Conservation (phyloP, 2,797 vertebrate species). For the Kryptolebias ocellatus region DNA sequence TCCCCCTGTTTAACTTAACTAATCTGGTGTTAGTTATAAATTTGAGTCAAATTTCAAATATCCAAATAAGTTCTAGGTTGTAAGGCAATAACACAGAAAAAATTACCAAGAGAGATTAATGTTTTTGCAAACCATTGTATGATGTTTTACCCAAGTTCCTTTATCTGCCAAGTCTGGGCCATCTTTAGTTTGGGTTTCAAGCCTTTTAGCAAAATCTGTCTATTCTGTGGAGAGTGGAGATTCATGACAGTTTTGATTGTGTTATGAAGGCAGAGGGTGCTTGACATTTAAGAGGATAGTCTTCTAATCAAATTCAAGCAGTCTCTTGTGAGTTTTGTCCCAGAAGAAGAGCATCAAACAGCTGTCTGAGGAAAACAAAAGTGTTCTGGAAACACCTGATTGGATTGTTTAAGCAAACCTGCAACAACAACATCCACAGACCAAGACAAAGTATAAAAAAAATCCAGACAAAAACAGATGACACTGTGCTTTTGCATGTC, state of each 20-base stretch:
- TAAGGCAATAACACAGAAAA: no score
- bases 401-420: constrained; percentile 21
- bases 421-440: constrained; percentile 23
- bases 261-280: constrained; percentile 35
- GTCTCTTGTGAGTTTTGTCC: constrained; percentile 11
- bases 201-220: constrained; percentile 10
- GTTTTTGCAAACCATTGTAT: neutral
- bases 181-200: constrained; percentile 18
- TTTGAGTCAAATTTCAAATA: no score
- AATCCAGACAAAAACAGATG: neutral
- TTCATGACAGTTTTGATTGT: constrained; percentile 35
- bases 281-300: constrained; percentile 49
- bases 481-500: constrained; percentile 11
- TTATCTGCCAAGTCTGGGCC: constrained; percentile 35
- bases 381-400: constrained; percentile 12
- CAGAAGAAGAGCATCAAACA: constrained; percentile 22
- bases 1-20: no score
- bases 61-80: no score
- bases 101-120: no score
- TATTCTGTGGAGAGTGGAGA: constrained; percentile 12
- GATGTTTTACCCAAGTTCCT: constrained; percentile 30
- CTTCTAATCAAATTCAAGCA: constrained; percentile 46
- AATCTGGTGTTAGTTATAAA: no score
- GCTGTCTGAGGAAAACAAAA: constrained; percentile 19
- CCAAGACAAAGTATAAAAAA: neutral